These are phyloP conservation scores for Spilarctia lutea DNA, from an alignment of 2,888 invertebrate genomes.

Conservation along the genomic window DNA sequence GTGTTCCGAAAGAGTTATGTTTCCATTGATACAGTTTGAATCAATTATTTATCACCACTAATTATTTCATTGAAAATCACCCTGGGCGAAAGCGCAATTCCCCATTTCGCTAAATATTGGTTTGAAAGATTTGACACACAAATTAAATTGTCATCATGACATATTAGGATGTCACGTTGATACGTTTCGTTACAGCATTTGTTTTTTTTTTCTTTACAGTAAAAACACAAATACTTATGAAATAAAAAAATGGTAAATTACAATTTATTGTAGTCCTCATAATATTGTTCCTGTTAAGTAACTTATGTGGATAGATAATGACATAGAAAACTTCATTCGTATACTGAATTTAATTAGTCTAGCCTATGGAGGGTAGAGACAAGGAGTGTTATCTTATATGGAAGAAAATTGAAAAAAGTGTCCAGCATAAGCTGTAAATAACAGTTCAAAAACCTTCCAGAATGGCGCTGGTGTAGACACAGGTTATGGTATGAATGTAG, in stretches of 20 bases:
- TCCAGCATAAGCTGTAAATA: no score
- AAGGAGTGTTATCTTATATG: no score
- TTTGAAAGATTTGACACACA: constrained; percentile 26
- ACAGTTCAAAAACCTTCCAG: no score
- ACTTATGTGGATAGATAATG: no score
- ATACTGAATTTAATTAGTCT: no score
- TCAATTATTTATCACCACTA: constrained; percentile 23
- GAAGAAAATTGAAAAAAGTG: no score
- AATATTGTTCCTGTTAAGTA: no score
- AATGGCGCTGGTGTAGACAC: no score
- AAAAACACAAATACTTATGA: background rate
- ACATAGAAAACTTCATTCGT: no score
- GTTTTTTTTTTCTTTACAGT: background rate
- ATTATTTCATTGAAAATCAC: constrained; percentile 28
- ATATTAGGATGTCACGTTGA: background rate
- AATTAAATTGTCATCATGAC: constrained; percentile 28
- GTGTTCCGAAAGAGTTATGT: constrained; percentile 31
- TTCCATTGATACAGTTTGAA: constrained; percentile 30
- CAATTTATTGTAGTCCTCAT: background rate
- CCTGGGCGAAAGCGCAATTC: constrained; percentile 25
- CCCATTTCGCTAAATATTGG: constrained; percentile 14
- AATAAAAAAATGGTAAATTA: background rate
- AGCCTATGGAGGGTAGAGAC: no score
- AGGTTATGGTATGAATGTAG: no score
- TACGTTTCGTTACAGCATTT: background rate